phyloP scores from a whole-genome alignment of 2,113 vertebrate species.

The Rhizomys pruinosus region DNA sequence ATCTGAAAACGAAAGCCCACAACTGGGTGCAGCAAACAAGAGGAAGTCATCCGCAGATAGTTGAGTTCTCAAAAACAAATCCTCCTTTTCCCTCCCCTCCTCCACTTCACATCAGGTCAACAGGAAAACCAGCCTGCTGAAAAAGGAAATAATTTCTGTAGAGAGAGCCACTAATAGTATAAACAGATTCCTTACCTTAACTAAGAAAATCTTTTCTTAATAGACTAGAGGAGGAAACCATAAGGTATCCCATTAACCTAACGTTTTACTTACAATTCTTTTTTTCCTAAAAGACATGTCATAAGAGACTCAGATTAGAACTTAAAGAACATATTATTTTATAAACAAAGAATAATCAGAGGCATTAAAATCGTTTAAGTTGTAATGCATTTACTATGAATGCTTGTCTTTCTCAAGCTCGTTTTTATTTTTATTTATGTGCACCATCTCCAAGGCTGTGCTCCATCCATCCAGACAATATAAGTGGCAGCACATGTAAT shows the following conservation, averaged over 20 bases:
- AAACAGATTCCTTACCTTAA: conserved; percentile 63
- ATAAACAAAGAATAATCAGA: conserved; percentile 3
- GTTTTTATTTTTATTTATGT: conserved; percentile 3
- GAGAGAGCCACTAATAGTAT: neutral
- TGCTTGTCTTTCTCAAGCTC: neutral
- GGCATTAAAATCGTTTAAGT: neutral
- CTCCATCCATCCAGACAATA: neutral
- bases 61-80: conserved; percentile 80
- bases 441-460: neutral
- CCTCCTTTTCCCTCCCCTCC: conserved; percentile 69
- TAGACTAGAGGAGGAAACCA: conserved; percentile 16
- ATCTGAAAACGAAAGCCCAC: conserved; percentile 75
- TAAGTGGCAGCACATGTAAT: neutral
- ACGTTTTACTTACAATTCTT: neutral
- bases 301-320: neutral
- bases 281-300: conserved; percentile 24
- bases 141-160: conserved; percentile 57
- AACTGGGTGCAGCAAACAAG: conserved; percentile 65
- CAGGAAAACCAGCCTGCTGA: conserved; percentile 82
- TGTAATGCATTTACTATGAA: neutral
- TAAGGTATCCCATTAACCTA: neutral
- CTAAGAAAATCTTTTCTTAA: conserved; percentile 55
- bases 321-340: neutral
- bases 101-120: conserved; percentile 74
- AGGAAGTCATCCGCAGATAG: conserved; percentile 84